Conservation (phyloP, 2,113 vertebrate species). For the Sapajus apella region DNA sequence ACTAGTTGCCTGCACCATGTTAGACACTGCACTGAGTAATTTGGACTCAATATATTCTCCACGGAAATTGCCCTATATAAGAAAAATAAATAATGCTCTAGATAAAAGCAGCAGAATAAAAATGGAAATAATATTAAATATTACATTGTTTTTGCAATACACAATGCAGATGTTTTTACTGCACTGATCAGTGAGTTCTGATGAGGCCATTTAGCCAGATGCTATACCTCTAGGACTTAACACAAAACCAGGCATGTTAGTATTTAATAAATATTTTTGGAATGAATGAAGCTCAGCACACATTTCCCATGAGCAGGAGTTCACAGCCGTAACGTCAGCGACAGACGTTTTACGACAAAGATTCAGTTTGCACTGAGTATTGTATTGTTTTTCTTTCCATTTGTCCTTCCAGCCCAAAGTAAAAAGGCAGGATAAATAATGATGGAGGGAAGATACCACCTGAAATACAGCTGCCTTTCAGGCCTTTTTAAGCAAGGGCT, state of each 20-base stretch:
- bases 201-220: background rate
- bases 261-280: background rate
- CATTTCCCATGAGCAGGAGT: background rate
- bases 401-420: background rate
- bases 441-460: background rate
- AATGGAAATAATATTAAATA: background rate
- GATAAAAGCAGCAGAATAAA: background rate
- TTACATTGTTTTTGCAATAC: background rate
- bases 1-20: background rate
- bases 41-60: background rate
- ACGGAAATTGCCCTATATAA: background rate
- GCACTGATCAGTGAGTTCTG: background rate
- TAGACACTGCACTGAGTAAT: background rate
- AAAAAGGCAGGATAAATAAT: background rate
- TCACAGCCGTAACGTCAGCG: background rate
- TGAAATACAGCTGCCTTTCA: background rate
- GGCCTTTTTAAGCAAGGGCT: background rate
- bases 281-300: background rate
- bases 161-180: background rate
- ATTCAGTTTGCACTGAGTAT: background rate
- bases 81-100: background rate
- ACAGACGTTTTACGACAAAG: background rate
- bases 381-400: background rate
- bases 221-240: background rate
- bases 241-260: background rate